These are phyloP conservation scores for Anthopleura sola DNA, from an alignment of 64 coral and sea anemone genomes.

Conservation along the genomic window DNA sequence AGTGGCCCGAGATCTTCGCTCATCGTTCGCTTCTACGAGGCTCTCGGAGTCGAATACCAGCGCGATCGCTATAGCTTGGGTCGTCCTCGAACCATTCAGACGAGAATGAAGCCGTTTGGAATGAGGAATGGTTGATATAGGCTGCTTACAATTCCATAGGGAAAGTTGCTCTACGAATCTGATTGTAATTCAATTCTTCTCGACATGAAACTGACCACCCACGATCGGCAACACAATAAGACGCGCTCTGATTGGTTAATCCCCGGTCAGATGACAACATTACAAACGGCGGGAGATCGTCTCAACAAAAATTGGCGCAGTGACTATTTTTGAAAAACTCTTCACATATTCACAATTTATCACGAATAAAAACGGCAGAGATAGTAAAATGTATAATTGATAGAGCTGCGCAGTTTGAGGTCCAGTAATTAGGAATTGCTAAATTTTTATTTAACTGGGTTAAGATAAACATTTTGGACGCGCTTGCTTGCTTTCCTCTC, in stretches of 20 bases:
- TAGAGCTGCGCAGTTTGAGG: slow-evolving; percentile 27
- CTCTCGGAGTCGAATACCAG: neutral
- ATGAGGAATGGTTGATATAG: slow-evolving; percentile 9
- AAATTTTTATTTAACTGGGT: neutral
- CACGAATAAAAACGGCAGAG: neutral
- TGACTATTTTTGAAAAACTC: neutral
- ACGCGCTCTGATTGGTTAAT: slow-evolving; percentile 34
- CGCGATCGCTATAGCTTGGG: neutral
- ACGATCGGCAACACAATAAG: slow-evolving; percentile 60
- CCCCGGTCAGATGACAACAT: slow-evolving; percentile 48
- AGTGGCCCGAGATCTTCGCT: neutral
- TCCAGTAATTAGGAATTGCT: neutral
- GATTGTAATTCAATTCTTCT: slow-evolving; percentile 61
- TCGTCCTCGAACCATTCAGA: neutral
- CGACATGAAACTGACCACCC: slow-evolving; percentile 76
- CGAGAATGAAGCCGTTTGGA: neutral
- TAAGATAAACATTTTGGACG: neutral
- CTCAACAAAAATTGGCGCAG: slow-evolving; percentile 33
- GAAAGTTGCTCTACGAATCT: slow-evolving; percentile 10
- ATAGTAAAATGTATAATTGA: slow-evolving; percentile 45
- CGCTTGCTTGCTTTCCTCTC: neutral
- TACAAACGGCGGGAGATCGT: slow-evolving; percentile 43
- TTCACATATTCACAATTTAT: slow-evolving; percentile 28
- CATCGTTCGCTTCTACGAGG: neutral
- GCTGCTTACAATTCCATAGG: slow-evolving; percentile 15